Evolutionary conservation across 2,113 vertebrate species (phyloP).

Genomic region (Epinephelus lanceolatus): DNA sequence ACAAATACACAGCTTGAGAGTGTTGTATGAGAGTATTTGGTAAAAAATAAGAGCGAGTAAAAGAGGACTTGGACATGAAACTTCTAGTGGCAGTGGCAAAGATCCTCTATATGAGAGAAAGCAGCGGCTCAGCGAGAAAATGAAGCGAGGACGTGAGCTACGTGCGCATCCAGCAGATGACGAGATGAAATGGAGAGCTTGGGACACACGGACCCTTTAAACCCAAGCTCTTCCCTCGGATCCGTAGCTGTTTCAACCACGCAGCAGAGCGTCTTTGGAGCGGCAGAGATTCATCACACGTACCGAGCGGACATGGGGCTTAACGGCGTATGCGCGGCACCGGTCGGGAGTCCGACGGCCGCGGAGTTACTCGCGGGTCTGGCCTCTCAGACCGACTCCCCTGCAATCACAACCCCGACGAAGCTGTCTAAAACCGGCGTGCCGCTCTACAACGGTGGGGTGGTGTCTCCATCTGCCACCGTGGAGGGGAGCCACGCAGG

Average conservation of each 20-base stretch:
- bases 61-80: conserved; percentile 70
- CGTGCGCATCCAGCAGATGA: conserved; percentile 80
- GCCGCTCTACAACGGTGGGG: conserved; percentile 66
- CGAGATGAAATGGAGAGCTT: conserved; percentile 87
- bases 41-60: background rate
- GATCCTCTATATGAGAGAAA: conserved; percentile 61
- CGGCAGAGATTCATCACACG: conserved; percentile 41
- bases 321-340: conserved; percentile 67
- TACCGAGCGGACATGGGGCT: conserved; percentile 79
- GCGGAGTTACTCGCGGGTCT: conserved; percentile 77
- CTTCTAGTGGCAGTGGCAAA: conserved; percentile 50
- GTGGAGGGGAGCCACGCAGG: conserved; percentile 73
- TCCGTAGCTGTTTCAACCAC: conserved; percentile 32
- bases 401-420: conserved; percentile 67
- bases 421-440: conserved; percentile 75
- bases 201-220: conserved; percentile 80
- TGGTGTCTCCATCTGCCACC: conserved; percentile 68
- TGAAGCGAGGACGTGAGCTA: conserved; percentile 86
- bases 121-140: conserved; percentile 77
- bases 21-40: conserved; percentile 2
- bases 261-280: conserved; percentile 46
- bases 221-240: conserved; percentile 66
- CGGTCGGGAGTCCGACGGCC: conserved; percentile 67
- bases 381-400: conserved; percentile 75
- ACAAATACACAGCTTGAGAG: background rate